Conservation (phyloP, 1,140 invertebrate species). For the Drosophila pandora region DNA sequence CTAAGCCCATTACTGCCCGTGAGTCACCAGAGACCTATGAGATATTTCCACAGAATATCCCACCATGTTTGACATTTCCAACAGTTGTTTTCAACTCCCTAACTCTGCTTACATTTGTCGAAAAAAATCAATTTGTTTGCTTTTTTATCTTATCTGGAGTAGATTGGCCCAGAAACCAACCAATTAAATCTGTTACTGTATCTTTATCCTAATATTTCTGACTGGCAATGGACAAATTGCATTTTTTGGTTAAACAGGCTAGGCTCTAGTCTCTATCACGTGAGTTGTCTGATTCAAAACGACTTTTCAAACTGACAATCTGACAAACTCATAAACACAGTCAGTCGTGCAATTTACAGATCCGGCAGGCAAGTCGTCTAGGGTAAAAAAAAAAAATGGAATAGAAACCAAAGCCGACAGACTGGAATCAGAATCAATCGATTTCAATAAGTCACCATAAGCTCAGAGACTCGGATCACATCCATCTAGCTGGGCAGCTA, state of each 20-base stretch:
- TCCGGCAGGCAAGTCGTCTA: slow-evolving; percentile 35
- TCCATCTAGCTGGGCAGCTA: slow-evolving; percentile 6
- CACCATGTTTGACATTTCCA: too few species aligned
- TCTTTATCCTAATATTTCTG: slow-evolving; percentile 1
- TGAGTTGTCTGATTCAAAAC: slow-evolving; percentile 56
- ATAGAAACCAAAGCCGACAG: slow-evolving; percentile 17
- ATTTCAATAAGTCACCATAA: slow-evolving; percentile 58
- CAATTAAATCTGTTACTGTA: slow-evolving; percentile 8
- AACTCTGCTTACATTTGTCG: background rate
- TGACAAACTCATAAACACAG: slow-evolving; percentile 19
- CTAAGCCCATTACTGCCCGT: too few species aligned
- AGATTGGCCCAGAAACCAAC: slow-evolving; percentile 26
- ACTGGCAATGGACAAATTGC: slow-evolving; percentile 71
- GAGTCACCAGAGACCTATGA: too few species aligned
- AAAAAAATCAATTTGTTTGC: slow-evolving; percentile 12
- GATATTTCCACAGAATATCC: too few species aligned
- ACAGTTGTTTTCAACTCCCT: too few species aligned
- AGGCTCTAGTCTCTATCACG: slow-evolving; percentile 55
- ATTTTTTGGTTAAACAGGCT: slow-evolving; percentile 52
- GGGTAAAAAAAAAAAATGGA: background rate
- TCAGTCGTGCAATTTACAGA: slow-evolving; percentile 54
- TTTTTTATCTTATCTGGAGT: slow-evolving; percentile 36
- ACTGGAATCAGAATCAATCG: slow-evolving; percentile 57
- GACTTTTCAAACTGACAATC: slow-evolving; percentile 57
- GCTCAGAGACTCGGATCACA: slow-evolving; percentile 20